A percentile compares a stretch with the other conserved stretches of the same genome.
Evolutionary conservation across 2,888 invertebrate genomes (phyloP).

Genomic region (Phortica magna): DNA sequence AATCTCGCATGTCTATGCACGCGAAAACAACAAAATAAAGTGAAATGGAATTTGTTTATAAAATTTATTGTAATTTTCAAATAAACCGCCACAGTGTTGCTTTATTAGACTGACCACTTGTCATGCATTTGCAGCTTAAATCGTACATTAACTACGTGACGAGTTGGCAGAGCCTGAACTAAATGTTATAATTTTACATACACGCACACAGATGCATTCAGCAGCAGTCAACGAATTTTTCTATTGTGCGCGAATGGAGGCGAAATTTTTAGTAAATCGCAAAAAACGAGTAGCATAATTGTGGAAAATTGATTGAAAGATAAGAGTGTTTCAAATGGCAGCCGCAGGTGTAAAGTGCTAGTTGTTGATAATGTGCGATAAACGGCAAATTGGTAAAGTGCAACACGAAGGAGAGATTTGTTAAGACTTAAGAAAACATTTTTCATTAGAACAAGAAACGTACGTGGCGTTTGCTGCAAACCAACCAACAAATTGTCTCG

Average conservation of each 20-base stretch:
- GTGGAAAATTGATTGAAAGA: neutral
- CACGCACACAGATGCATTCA: slow-evolving; percentile 10
- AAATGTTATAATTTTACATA: slow-evolving; percentile 24
- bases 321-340: neutral
- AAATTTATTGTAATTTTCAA: slow-evolving; percentile 9
- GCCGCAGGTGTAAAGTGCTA: neutral
- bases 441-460: neutral
- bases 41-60: neutral
- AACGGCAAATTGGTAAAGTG: neutral
- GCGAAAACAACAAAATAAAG: too few species aligned
- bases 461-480: slow-evolving; percentile 19
- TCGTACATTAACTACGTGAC: neutral
- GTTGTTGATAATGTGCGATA: slow-evolving; percentile 24
- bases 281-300: neutral
- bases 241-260: slow-evolving; percentile 11
- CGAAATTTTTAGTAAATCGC: slow-evolving; percentile 19
- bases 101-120: slow-evolving; percentile 8
- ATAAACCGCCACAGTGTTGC: slow-evolving; percentile 21
- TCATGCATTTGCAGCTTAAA: neutral
- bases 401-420: neutral
- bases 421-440: neutral
- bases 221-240: neutral
- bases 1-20: too few species aligned
- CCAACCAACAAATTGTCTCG: neutral
- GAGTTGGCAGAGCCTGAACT: slow-evolving; percentile 20